A percentile compares a stretch with the other conserved stretches of the same genome.
These are phyloP conservation scores for Oreochromis aureus DNA, from an alignment of 2,113 vertebrate genomes.

Conservation along the genomic window DNA sequence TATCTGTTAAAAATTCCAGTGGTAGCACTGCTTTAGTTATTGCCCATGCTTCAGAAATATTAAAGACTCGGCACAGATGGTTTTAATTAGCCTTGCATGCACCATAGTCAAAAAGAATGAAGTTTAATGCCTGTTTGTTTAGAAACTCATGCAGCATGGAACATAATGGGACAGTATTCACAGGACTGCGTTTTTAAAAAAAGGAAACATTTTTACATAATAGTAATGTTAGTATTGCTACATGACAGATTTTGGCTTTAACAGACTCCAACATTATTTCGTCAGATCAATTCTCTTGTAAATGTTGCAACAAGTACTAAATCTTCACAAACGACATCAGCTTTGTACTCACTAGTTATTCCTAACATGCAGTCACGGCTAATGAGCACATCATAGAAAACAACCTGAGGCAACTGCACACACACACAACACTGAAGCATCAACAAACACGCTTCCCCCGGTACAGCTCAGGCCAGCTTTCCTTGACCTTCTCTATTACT, in stretches of 20 bases:
- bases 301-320: not conserved
- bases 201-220: not conserved
- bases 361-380: not conserved
- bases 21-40: not conserved
- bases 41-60: not conserved
- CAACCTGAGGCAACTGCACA: not conserved
- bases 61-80: not conserved
- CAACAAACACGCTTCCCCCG: not conserved
- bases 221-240: not conserved
- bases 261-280: not conserved
- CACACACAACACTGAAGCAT: not conserved
- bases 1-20: not conserved
- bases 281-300: not conserved
- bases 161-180: not conserved
- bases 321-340: not conserved
- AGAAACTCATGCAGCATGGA: not conserved
- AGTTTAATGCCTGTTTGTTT: slow-evolving; percentile 29
- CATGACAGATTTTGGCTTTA: not conserved
- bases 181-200: not conserved
- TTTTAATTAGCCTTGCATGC: slow-evolving; percentile 30
- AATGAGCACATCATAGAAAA: slow-evolving; percentile 30
- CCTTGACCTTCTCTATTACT: not conserved
- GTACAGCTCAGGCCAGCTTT: not conserved
- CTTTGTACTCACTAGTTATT: not conserved
- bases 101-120: not conserved